A percentile compares a stretch with the other conserved stretches of the same genome.
Conservation (phyloP, 2,888 invertebrate genomes). For the Glomeris marginata region DNA sequence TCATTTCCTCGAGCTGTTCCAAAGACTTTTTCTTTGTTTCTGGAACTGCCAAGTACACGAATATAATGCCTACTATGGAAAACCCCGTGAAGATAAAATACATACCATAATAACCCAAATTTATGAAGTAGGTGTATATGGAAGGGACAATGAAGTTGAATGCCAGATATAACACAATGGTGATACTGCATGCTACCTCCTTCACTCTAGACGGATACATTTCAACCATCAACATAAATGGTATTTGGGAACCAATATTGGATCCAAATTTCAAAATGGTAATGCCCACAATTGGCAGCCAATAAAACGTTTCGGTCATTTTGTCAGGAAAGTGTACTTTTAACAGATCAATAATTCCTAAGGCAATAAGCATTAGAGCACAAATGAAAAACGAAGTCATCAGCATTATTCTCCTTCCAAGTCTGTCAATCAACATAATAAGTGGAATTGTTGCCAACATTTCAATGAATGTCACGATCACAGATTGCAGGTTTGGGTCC, state of each 20-base stretch:
- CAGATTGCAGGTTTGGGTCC: too few species aligned
- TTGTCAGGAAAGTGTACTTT: too few species aligned
- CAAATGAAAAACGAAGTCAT: too few species aligned
- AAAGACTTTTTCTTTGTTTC: conserved; percentile 8
- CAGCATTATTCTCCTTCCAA: too few species aligned
- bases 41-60: not conserved
- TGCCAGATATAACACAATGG: conserved; percentile 1
- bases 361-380: too few species aligned
- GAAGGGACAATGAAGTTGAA: conserved; percentile 2
- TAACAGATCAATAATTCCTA: too few species aligned
- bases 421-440: too few species aligned
- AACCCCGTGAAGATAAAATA: conserved; percentile 4
- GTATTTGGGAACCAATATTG: not conserved
- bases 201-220: conserved; percentile 1
- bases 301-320: too few species aligned
- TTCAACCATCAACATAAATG: conserved; percentile 4
- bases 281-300: too few species aligned
- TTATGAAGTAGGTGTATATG: conserved; percentile 1
- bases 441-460: too few species aligned
- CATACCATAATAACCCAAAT: not conserved
- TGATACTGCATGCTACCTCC: not conserved
- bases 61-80: conserved; percentile 2
- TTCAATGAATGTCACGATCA: too few species aligned
- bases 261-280: not conserved
- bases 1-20: conserved; percentile 4